These are phyloP conservation scores for Styela clava DNA, from an alignment of 23 tunicate species.

Conservation along the genomic window DNA sequence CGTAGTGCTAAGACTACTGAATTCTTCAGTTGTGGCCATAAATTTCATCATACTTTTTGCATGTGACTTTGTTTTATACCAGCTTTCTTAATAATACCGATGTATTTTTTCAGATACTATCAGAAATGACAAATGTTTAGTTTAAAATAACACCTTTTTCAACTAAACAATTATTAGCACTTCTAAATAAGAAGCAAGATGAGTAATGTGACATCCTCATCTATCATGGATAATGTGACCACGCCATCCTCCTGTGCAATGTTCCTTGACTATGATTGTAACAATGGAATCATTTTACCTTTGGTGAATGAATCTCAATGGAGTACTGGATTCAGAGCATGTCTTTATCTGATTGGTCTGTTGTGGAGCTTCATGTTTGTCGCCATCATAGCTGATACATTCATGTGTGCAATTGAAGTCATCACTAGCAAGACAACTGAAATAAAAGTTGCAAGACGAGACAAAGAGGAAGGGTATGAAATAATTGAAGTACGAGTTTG, in stretches of 20 bases:
- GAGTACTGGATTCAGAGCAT: conserved; percentile 59
- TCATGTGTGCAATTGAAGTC: conserved; percentile 97
- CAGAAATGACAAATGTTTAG: background rate
- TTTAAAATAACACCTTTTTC: too few relatives aligned
- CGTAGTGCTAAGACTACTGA: too few relatives aligned
- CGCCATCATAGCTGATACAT: conserved; percentile 89
- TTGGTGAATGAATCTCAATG: conserved; percentile 82
- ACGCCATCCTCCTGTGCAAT: background rate
- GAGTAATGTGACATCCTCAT: background rate
- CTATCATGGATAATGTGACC: background rate
- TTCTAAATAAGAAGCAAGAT: too few relatives aligned
- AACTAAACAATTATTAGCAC: too few relatives aligned
- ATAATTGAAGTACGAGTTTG: conserved; percentile 84
- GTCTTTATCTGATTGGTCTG: conserved; percentile 70
- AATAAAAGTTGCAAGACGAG: conserved; percentile 78
- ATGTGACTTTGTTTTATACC: too few relatives aligned
- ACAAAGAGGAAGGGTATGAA: conserved; percentile 72
- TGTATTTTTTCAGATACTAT: background rate
- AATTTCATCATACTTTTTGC: too few relatives aligned
- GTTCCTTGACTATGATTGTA: conserved; percentile 29
- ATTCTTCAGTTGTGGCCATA: too few relatives aligned
- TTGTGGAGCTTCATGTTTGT: conserved; percentile 93
- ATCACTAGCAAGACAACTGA: conserved; percentile 79
- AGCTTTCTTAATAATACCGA: too few relatives aligned
- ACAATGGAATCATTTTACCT: conserved; percentile 66